Evolutionary conservation across 2,797 vertebrate species (phyloP).

Genomic region (Furcifer pardalis): DNA sequence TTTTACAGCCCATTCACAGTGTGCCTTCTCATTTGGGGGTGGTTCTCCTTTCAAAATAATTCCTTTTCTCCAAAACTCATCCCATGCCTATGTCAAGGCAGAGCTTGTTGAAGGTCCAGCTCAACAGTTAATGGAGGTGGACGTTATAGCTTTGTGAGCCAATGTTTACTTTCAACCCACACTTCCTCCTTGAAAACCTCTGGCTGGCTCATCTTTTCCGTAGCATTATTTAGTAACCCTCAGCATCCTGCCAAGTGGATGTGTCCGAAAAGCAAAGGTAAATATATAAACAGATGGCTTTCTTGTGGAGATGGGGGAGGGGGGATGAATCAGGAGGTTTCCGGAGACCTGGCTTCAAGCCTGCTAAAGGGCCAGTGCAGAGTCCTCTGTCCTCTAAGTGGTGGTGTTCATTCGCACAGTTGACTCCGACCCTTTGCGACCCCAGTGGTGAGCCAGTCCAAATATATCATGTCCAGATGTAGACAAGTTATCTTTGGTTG

Average conservation of each 20-base stretch:
- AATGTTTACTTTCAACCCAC: constrained; percentile 8
- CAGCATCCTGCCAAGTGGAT: background rate
- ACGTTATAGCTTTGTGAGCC: rapidly evolving
- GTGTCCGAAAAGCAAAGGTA: background rate
- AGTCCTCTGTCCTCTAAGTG: background rate
- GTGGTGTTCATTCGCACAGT: too few species aligned
- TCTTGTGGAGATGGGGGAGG: background rate
- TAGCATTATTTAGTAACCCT: constrained; percentile 11
- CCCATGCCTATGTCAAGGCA: background rate
- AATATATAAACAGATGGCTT: background rate
- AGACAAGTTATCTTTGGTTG: background rate
- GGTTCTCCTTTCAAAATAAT: background rate
- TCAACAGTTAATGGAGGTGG: background rate
- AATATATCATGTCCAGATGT: rapidly evolving
- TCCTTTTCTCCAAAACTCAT: background rate
- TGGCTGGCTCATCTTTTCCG: background rate
- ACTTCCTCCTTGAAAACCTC: background rate
- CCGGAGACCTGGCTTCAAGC: rapidly evolving
- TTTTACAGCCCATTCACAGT: background rate
- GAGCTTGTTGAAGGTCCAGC: background rate
- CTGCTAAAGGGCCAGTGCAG: background rate
- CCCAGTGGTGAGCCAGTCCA: too few species aligned
- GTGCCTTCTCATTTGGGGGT: background rate
- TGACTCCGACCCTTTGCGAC: too few species aligned
- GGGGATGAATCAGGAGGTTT: background rate